Percentiles rank a stretch among this genome's conserved stretches.
These are phyloP conservation scores for Isaurus tuberculatus DNA, from an alignment of 92 coral and sea anemone genomes.

Conservation along the genomic window DNA sequence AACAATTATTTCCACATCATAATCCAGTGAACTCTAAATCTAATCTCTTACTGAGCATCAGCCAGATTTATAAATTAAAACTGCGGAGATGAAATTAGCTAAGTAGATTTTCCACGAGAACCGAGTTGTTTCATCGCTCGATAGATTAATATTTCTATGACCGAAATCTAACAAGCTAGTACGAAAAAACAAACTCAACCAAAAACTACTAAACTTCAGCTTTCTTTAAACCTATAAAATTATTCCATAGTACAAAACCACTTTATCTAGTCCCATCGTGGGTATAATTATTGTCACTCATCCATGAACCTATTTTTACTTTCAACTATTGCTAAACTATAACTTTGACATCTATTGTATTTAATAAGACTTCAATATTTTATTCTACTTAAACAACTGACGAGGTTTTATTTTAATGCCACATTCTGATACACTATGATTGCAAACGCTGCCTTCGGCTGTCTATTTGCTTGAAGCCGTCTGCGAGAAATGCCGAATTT, in stretches of 20 bases:
- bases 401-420: no score
- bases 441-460: constrained; percentile 12
- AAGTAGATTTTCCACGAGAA: not conserved
- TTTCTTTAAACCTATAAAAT: not conserved
- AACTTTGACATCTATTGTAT: not conserved
- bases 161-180: not conserved
- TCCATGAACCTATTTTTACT: not conserved
- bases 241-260: not conserved
- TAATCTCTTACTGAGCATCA: not conserved
- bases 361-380: not conserved
- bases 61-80: not conserved
- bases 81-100: not conserved
- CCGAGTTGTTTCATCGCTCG: no score
- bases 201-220: not conserved
- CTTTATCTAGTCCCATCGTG: not conserved
- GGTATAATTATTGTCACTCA: not conserved
- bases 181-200: not conserved
- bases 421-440: not conserved
- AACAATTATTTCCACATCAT: not conserved
- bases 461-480: constrained; percentile 38
- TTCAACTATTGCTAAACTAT: not conserved
- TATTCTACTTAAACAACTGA: not conserved
- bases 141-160: not conserved
- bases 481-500: constrained; percentile 30
- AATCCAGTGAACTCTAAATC: not conserved